Evolutionary conservation across 2,888 invertebrate species (phyloP).

Genomic region (Penaeus monodon): DNA sequence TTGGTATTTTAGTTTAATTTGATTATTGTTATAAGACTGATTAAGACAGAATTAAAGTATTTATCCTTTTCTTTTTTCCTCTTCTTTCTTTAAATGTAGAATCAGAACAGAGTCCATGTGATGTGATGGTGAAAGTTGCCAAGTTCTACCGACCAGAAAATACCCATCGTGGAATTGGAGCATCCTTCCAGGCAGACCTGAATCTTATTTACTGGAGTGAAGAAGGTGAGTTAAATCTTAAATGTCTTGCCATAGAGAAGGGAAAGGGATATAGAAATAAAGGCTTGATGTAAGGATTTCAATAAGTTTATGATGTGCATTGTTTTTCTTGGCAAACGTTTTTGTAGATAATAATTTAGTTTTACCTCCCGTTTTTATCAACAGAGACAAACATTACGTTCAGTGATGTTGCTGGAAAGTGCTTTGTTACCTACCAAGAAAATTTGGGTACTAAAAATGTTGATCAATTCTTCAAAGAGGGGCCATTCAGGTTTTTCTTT

Average conservation of each 20-base stretch:
- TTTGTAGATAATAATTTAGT: not conserved
- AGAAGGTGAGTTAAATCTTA: conserved; percentile 73
- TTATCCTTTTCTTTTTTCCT: not conserved
- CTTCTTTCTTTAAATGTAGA: conserved; percentile 2
- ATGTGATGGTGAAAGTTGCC: conserved; percentile 78
- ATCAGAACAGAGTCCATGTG: conserved; percentile 70
- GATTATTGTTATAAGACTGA: not conserved
- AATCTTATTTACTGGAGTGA: conserved; percentile 84
- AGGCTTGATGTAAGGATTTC: not conserved
- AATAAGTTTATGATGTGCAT: conserved; percentile 45
- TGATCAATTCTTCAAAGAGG: conserved; percentile 76
- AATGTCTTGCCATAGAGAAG: not conserved
- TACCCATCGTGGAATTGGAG: conserved; percentile 75
- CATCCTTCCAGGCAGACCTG: conserved; percentile 77
- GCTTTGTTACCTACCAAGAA: conserved; percentile 78
- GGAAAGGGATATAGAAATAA: not conserved
- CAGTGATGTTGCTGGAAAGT: conserved; percentile 78
- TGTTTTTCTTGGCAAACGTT: too few species aligned
- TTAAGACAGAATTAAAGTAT: not conserved
- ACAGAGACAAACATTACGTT: conserved; percentile 75
- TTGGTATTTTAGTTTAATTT: not conserved
- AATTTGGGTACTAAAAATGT: conserved; percentile 73
- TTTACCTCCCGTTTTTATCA: not conserved
- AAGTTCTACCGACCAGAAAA: conserved; percentile 84
- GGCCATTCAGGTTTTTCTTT: conserved; percentile 80